Conservation (phyloP, 2,888 invertebrate genomes). For the Limenitis camilla region DNA sequence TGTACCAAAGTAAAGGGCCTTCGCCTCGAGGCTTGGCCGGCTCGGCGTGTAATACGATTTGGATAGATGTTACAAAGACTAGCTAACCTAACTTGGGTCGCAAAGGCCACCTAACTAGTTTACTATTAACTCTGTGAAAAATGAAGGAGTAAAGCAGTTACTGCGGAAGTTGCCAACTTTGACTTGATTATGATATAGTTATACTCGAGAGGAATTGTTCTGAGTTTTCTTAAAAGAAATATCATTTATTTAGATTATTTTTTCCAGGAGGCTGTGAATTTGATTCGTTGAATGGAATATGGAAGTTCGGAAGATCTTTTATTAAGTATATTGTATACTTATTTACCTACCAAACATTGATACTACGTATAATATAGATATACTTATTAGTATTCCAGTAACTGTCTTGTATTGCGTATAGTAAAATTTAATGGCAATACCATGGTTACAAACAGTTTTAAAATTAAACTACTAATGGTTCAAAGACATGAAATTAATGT, state of each 20-base stretch:
- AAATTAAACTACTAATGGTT: conserved; percentile 1
- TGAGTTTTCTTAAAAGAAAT: neutral
- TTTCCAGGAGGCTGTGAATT: too few species aligned
- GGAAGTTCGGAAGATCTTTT: too few species aligned
- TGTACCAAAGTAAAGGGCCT: conserved; percentile 19
- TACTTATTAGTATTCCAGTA: too few species aligned
- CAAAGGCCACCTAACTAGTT: conserved; percentile 39
- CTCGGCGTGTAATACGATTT: conserved; percentile 46
- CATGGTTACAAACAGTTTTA: neutral
- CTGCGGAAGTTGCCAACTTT: conserved; percentile 16
- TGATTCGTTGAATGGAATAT: too few species aligned
- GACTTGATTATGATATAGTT: conserved; percentile 9
- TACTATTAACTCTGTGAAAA: conserved; percentile 35
- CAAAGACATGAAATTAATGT: conserved; percentile 12
- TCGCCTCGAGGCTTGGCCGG: conserved; percentile 32
- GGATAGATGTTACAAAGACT: conserved; percentile 55
- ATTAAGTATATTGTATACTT: too few species aligned
- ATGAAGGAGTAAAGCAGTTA: conserved; percentile 19
- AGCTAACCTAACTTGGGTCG: conserved; percentile 31
- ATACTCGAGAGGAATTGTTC: neutral
- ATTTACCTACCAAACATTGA: too few species aligned
- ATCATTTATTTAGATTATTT: neutral
- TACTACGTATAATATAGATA: too few species aligned
- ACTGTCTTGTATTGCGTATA: too few species aligned
- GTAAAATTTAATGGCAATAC: too few species aligned